Conservation (phyloP, 2,888 invertebrate genomes). For the Trachelus troglodyta region DNA sequence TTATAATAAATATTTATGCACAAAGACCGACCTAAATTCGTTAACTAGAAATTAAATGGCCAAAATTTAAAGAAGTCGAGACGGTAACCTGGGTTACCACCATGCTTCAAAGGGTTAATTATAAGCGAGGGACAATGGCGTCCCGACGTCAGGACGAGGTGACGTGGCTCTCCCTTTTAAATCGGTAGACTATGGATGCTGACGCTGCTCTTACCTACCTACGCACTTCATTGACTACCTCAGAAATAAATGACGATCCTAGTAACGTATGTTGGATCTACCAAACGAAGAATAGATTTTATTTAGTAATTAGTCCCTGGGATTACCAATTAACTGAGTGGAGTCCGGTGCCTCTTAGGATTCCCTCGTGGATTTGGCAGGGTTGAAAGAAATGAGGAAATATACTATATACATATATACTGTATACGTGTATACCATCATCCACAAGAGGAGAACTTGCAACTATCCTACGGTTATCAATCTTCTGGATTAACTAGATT, state of each 20-base stretch:
- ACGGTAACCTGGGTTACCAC: too few relatives aligned
- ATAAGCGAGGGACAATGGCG: conserved; percentile 55
- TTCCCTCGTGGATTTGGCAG: background rate
- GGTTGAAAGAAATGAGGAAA: background rate
- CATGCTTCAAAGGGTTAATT: conserved; percentile 33
- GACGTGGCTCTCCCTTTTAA: conserved; percentile 30
- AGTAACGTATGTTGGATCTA: conserved; percentile 15
- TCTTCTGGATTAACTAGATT: conserved; percentile 3
- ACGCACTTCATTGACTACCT: background rate
- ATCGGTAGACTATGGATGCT: background rate
- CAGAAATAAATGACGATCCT: conserved; percentile 7
- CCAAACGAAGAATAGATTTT: conserved; percentile 7
- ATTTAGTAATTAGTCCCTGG: conserved; percentile 35
- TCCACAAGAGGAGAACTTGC: conserved; percentile 31
- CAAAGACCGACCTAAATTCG: too few relatives aligned
- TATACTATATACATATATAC: background rate
- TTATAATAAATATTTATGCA: too few relatives aligned
- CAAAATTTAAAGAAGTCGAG: too few relatives aligned
- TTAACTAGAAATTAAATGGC: too few relatives aligned
- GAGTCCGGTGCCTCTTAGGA: conserved; percentile 1
- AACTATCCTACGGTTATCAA: conserved; percentile 29
- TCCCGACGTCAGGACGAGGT: conserved; percentile 23
- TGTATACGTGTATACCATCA: background rate
- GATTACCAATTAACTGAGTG: conserved; percentile 24
- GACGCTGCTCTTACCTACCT: background rate